phyloP scores from a whole-genome alignment of 2,797 vertebrate genomes.

The Dipus sagitta region DNA sequence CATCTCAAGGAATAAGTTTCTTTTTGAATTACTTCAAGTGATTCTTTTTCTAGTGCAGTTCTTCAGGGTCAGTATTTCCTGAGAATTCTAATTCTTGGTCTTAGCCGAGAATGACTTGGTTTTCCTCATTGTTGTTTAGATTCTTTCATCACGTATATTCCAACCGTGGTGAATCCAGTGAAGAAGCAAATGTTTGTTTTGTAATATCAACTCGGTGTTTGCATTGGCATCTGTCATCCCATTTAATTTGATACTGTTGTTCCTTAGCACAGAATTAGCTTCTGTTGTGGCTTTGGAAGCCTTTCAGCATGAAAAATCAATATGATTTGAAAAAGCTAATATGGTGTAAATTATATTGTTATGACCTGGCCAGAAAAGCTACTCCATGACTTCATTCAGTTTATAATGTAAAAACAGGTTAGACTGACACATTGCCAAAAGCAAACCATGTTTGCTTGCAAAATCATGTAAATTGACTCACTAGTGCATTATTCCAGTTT shows the following conservation, averaged over 20 bases:
- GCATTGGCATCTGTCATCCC: slow-evolving; percentile 36
- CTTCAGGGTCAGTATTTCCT: background rate
- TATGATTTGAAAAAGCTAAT: slow-evolving; percentile 71
- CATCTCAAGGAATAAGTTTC: slow-evolving; percentile 23
- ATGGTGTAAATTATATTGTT: slow-evolving; percentile 72
- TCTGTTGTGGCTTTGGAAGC: slow-evolving; percentile 71
- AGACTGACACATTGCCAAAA: slow-evolving; percentile 62
- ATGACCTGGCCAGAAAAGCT: slow-evolving; percentile 56
- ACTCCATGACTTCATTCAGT: slow-evolving; percentile 69
- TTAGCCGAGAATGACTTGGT: background rate
- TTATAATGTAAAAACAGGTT: slow-evolving; percentile 68
- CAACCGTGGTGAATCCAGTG: slow-evolving; percentile 15
- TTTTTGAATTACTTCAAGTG: slow-evolving; percentile 33
- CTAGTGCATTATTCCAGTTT: slow-evolving; percentile 20
- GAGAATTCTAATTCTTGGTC: background rate
- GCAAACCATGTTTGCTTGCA: slow-evolving; percentile 66
- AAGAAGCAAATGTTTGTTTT: slow-evolving; percentile 56
- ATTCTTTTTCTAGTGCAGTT: slow-evolving; percentile 44
- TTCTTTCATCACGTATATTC: background rate
- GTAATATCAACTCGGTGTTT: slow-evolving; percentile 33
- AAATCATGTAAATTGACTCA: slow-evolving; percentile 63
- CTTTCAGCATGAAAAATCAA: slow-evolving; percentile 73
- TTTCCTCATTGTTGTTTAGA: slow-evolving; percentile 40
- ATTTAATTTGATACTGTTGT: slow-evolving; percentile 66
- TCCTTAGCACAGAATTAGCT: slow-evolving; percentile 65